Evolutionary conservation across 2,888 invertebrate species (phyloP), one percentile per base, ranked within the genome.

Genomic region (Drosophila dives): DNA sequence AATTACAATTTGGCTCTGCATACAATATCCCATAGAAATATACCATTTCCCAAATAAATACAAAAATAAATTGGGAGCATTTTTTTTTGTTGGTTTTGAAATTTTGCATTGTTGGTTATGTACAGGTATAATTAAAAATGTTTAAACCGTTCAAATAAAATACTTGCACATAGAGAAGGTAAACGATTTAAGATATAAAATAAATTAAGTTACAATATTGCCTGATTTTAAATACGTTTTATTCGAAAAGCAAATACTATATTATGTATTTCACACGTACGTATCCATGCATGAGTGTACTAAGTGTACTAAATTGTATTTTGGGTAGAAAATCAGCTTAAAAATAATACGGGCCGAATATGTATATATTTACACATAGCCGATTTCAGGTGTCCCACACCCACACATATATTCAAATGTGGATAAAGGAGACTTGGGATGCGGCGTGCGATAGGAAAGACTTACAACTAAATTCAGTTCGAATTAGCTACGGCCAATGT

Each of bases 391-490:
- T 45, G 3, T 12, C 7, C 45, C 12, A 7, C 12, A 20, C 20
- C 45, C 20, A 45, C 12, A 45, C 10, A n/a, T 17, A 40, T 33
- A n/a, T 53, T 12, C 7, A 23, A 36, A 29, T 45, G 40, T n/a
- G 59, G 20, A 23, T 53, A 45, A 2, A 60, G 48, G 15, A 51
- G 45, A 45, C 29, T 33, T 54, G 51, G 29, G 49, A 54, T 58
- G 34, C 61, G 48, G 61, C 26, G 26, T 48, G 62, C 26, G 38
- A 38, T 49, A 34, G 49, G 29, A 45, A 7, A 29, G 49, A 65
- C 87, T 84, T 84, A 89, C 53, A 86, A 75, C 71, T 69, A 72
- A 75, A 67, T 86, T 89, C 89, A 84, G 89, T 89, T 75, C 77
- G 55, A 81, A 81, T 71, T 65, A 83, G 75, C 87, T 83, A 84